A percentile compares a stretch with the other conserved stretches of the same genome.
Conservation (phyloP, 2,888 invertebrate species). For the Saturnia japonica region DNA sequence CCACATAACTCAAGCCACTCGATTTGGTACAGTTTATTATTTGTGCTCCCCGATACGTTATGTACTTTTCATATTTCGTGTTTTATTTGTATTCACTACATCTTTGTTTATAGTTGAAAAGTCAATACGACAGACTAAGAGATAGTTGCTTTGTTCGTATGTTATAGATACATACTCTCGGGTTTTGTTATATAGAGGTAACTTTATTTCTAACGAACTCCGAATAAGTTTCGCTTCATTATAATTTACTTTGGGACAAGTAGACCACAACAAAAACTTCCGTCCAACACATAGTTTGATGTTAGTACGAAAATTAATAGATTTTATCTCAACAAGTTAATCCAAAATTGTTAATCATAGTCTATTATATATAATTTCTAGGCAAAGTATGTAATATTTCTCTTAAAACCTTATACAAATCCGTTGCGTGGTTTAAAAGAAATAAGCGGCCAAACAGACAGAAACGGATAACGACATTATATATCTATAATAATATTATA, state of each 20-base stretch:
- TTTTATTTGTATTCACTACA: conserved; percentile 56
- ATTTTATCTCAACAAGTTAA: too few species aligned
- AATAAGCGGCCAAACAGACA: too few species aligned
- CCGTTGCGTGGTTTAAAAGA: too few species aligned
- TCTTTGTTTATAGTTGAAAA: conserved; percentile 49
- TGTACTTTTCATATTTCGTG: conserved; percentile 52
- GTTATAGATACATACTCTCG: neutral
- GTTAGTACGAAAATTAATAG: too few species aligned
- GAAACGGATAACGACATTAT: too few species aligned
- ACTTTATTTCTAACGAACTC: conserved; percentile 14
- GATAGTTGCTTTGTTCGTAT: conserved; percentile 28
- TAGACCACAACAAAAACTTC: neutral
- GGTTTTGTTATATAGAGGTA: conserved; percentile 16
- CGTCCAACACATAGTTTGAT: too few species aligned
- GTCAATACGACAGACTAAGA: conserved; percentile 38
- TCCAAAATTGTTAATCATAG: too few species aligned
- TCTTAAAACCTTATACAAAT: too few species aligned
- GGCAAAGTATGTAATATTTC: too few species aligned
- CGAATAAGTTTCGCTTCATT: neutral
- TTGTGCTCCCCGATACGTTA: conserved; percentile 55
- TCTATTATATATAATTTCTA: too few species aligned
- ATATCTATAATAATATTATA: too few species aligned
- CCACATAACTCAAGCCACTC: conserved; percentile 78
- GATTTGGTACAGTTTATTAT: conserved; percentile 79
- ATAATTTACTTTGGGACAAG: neutral